phyloP scores from a whole-genome alignment of 2,797 vertebrate species.

The Crotalus adamanteus region DNA sequence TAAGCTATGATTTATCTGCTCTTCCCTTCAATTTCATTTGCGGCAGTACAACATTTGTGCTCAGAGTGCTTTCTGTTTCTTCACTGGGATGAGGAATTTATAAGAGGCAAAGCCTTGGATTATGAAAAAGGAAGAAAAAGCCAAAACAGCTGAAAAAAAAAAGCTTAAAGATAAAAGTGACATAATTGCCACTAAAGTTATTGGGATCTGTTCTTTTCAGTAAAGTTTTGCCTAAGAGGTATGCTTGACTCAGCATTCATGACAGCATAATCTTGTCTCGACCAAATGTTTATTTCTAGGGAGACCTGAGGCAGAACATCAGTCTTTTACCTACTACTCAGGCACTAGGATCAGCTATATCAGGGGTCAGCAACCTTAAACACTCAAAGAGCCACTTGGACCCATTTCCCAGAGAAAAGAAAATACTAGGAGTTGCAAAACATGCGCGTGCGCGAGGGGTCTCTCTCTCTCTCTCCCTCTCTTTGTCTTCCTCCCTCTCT shows the following conservation, averaged over 20 bases:
- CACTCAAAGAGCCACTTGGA: too few relatives aligned
- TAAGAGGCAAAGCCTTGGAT: not conserved
- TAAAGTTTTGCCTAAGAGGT: not conserved
- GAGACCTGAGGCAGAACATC: not conserved
- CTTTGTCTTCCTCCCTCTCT: rapidly evolving
- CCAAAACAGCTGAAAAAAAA: not conserved
- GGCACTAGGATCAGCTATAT: not conserved
- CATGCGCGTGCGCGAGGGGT: too few relatives aligned
- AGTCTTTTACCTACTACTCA: not conserved
- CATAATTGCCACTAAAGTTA: not conserved
- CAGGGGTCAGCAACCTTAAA: too few relatives aligned
- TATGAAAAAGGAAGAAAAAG: not conserved
- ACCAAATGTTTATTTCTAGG: not conserved
- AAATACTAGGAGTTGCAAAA: too few relatives aligned
- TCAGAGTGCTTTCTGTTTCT: not conserved
- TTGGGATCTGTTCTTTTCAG: not conserved
- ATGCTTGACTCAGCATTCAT: not conserved
- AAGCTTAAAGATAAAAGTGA: not conserved
- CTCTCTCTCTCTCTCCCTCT: too few relatives aligned
- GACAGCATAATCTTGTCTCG: not conserved
- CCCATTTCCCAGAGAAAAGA: too few relatives aligned
- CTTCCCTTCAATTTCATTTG: not conserved
- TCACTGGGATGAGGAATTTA: not conserved
- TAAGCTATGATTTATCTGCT: not conserved
- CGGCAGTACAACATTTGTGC: not conserved